Conservation (phyloP, 2,888 invertebrate genomes). For the Hydraecia micacea region DNA sequence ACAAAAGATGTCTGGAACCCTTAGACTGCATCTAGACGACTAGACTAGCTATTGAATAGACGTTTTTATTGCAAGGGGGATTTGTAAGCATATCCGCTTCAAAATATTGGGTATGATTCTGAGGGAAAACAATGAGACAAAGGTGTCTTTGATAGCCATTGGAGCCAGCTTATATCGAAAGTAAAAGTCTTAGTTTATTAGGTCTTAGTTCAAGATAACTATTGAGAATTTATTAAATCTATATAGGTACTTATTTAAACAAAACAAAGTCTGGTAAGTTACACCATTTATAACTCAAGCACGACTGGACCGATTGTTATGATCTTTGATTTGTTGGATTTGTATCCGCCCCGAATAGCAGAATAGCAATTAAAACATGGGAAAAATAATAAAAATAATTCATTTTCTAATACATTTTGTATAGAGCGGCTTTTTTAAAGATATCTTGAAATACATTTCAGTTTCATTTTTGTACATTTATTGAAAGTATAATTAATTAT, state of each 20-base stretch:
- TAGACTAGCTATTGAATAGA: constrained; percentile 77
- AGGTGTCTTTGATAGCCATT: constrained; percentile 53
- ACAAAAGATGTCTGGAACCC: constrained; percentile 77
- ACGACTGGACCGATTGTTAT: not conserved
- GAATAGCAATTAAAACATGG: not conserved
- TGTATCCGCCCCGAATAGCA: not conserved
- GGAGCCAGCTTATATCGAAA: constrained; percentile 45
- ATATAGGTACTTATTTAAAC: not conserved
- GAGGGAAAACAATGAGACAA: constrained; percentile 59
- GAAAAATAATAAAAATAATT: not conserved
- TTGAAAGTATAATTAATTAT: no score
- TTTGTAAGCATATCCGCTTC: constrained; percentile 69
- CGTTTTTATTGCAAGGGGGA: constrained; percentile 72
- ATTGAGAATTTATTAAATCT: not conserved
- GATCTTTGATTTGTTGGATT: not conserved
- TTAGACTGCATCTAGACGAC: constrained; percentile 85
- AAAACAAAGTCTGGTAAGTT: not conserved
- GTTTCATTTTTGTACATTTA: not conserved
- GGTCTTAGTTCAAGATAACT: no score
- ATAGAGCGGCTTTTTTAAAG: no score
- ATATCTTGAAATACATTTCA: no score
- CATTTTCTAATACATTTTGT: no score
- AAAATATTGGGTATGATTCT: constrained; percentile 60
- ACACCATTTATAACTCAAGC: not conserved
- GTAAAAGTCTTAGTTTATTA: constrained; percentile 49